These are phyloP conservation scores for Pangasius djambal DNA, from an alignment of 2,797 vertebrate genomes.

Conservation along the genomic window DNA sequence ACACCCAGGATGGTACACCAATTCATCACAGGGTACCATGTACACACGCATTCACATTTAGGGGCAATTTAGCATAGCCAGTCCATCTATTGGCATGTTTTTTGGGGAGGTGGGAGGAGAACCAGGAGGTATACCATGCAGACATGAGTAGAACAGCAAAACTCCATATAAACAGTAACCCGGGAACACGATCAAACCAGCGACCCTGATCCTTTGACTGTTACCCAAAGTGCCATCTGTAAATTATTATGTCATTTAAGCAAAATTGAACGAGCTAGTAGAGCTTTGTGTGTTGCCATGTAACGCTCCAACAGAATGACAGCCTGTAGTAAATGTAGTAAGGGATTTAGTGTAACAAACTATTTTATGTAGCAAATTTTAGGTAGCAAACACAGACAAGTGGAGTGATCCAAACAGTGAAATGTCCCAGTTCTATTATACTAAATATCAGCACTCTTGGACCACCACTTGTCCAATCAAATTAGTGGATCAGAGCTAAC, in stretches of 20 bases:
- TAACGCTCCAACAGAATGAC: neutral
- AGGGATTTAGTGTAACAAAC: neutral
- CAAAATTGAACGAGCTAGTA: neutral
- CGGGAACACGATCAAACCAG: neutral
- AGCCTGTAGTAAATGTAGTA: neutral
- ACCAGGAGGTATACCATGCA: neutral
- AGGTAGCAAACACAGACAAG: neutral
- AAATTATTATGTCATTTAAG: neutral
- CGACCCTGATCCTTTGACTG: neutral
- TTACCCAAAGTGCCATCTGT: neutral
- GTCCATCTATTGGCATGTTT: neutral
- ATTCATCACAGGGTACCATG: neutral
- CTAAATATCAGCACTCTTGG: neutral
- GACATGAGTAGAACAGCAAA: neutral
- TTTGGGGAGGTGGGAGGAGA: neutral
- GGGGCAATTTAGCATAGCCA: neutral
- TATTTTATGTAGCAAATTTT: neutral
- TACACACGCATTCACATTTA: neutral
- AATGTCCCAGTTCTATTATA: neutral
- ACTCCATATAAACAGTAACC: neutral
- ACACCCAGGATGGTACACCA: neutral
- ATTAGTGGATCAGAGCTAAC: neutral
- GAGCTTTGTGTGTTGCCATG: neutral
- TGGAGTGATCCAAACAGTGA: neutral
- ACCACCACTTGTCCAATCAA: neutral